phyloP scores from a whole-genome alignment of 2,888 invertebrate species.

The Reticulitermes lucifugus region DNA sequence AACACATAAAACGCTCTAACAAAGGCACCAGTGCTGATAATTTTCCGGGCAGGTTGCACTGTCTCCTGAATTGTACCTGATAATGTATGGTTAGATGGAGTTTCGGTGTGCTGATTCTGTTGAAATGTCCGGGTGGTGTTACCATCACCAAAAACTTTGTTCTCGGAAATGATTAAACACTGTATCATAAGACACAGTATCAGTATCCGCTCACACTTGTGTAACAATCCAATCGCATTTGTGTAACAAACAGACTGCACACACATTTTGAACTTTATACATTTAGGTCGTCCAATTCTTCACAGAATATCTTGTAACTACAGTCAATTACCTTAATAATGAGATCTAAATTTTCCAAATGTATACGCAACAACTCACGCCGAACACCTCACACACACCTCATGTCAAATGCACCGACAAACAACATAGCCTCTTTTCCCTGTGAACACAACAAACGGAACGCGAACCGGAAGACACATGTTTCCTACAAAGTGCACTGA shows the following conservation, averaged over 20 bases:
- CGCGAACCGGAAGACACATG: too few species aligned
- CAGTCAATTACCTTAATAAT: background rate
- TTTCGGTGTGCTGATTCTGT: background rate
- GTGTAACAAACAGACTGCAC: too few species aligned
- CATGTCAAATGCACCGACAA: background rate
- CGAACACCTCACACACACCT: background rate
- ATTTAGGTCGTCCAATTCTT: background rate
- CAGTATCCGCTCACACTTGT: background rate
- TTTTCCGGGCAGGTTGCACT: background rate
- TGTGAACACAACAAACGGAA: too few species aligned
- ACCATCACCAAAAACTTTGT: background rate
- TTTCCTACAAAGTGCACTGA: too few species aligned
- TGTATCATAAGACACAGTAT: background rate
- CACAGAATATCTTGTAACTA: background rate
- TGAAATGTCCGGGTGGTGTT: background rate
- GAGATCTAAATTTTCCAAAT: too few species aligned
- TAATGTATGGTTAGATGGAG: background rate
- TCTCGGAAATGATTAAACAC: background rate
- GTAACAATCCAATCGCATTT: background rate
- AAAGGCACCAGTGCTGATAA: slow-evolving; percentile 60
- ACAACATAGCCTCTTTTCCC: background rate
- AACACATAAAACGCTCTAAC: slow-evolving; percentile 62
- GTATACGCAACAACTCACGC: too few species aligned
- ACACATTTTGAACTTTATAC: background rate
- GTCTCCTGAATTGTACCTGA: background rate